Evolutionary conservation across 2,113 vertebrate genomes (phyloP).

Genomic region (Speoplatyrhinus poulsoni): DNA sequence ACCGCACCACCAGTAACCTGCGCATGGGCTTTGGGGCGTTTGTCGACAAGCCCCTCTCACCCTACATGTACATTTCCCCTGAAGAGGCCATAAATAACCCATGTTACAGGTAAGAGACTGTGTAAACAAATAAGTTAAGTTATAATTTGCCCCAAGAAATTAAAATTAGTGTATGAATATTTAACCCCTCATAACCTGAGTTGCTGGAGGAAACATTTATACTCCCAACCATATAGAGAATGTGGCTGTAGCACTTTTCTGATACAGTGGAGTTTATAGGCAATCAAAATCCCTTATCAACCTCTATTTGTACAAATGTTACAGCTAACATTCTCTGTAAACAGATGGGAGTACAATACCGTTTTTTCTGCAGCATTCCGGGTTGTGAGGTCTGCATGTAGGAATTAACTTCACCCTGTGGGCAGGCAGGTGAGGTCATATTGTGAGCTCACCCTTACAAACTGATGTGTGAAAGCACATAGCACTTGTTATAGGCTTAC

Average conservation of each 20-base stretch:
- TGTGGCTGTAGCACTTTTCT: too few relatives aligned
- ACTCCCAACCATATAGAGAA: too few relatives aligned
- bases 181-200: too few relatives aligned
- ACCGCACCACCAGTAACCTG: constrained; percentile 91
- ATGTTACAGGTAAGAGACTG: constrained; percentile 83
- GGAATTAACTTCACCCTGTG: constrained; percentile 28
- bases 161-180: too few relatives aligned
- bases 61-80: constrained; percentile 95
- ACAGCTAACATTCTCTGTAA: too few relatives aligned
- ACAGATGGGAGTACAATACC: background rate
- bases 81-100: constrained; percentile 86
- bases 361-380: background rate
- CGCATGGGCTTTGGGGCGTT: constrained; percentile 96
- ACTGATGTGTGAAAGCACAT: constrained; percentile 34
- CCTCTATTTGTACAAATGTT: too few relatives aligned
- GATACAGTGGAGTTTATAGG: too few relatives aligned
- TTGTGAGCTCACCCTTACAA: constrained; percentile 46
- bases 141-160: too few relatives aligned
- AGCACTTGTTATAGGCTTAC: constrained; percentile 58
- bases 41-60: constrained; percentile 95
- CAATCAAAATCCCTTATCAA: too few relatives aligned
- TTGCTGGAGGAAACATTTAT: too few relatives aligned
- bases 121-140: too few relatives aligned
- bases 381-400: constrained; percentile 32
- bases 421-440: constrained; percentile 37